phyloP scores from a whole-genome alignment of 2,797 vertebrate genomes.

The Intellagama lesueurii region DNA sequence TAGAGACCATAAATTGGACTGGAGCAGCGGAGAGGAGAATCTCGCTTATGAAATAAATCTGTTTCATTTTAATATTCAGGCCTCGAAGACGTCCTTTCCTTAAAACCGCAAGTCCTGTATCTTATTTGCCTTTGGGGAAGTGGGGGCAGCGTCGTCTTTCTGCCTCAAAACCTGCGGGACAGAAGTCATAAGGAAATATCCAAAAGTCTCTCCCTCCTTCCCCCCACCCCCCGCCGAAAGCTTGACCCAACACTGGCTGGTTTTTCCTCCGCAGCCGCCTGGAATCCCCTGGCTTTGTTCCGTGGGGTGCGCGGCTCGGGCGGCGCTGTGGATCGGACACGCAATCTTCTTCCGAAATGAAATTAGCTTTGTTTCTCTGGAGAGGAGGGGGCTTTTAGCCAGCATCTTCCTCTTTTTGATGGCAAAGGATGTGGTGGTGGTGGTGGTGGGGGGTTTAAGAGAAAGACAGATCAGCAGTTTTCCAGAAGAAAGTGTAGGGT shows the following conservation, averaged over 20 bases:
- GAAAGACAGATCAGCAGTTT: conserved; percentile 88
- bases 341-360: background rate
- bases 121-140: too few species aligned
- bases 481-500: conserved; percentile 87
- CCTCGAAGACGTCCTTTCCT: conserved; percentile 20
- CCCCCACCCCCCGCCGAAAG: background rate
- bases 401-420: background rate
- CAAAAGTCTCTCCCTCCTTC: background rate
- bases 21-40: too few species aligned
- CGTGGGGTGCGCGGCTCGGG: too few species aligned
- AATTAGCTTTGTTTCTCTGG: background rate
- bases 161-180: background rate
- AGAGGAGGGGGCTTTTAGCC: background rate
- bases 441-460: background rate
- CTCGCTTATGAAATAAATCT: background rate
- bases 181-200: background rate
- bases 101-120: background rate
- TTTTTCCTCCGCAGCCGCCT: background rate
- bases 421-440: background rate
- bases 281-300: background rate
- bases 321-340: background rate
- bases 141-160: background rate
- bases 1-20: background rate
- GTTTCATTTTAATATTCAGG: conserved; percentile 38
- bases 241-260: too few species aligned